Evolutionary conservation across 2,888 invertebrate genomes (phyloP).

Genomic region (Scrobipalpa costella): DNA sequence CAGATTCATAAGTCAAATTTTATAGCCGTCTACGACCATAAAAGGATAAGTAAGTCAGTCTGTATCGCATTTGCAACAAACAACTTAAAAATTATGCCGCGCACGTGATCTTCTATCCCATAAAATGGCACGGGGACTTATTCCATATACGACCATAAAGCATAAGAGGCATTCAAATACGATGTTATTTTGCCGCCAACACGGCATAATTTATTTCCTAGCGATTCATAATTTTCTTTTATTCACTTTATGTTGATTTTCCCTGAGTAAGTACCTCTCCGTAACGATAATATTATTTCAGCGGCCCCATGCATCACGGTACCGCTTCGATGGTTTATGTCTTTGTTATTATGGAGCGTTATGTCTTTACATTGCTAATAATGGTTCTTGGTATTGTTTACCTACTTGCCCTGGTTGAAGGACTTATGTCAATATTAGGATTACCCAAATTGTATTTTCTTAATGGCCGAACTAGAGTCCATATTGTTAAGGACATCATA

Average conservation of each 20-base stretch:
- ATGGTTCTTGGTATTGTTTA: conserved; percentile 32
- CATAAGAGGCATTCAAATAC: conserved; percentile 81
- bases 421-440: conserved; percentile 40
- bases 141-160: conserved; percentile 79
- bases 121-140: conserved; percentile 72
- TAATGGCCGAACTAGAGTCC: conserved; percentile 5
- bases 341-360: conserved; percentile 59
- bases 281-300: conserved; percentile 81
- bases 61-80: conserved; percentile 52
- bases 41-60: conserved; percentile 25
- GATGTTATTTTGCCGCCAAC: conserved; percentile 82
- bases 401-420: conserved; percentile 25
- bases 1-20: conserved; percentile 7
- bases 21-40: conserved; percentile 16
- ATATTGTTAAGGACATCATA: conserved; percentile 2
- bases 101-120: conserved; percentile 75
- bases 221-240: conserved; percentile 82
- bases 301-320: conserved; percentile 74
- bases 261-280: conserved; percentile 59
- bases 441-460: conserved; percentile 38
- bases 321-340: conserved; percentile 63
- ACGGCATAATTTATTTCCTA: conserved; percentile 79
- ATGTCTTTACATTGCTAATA: conserved; percentile 39
- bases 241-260: conserved; percentile 82
- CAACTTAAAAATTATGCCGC: conserved; percentile 73